A percentile compares a stretch with the other conserved stretches of the same genome.
phyloP scores from a whole-genome alignment of 1,140 invertebrate genomes.

The Gonatopus flavifemur region DNA sequence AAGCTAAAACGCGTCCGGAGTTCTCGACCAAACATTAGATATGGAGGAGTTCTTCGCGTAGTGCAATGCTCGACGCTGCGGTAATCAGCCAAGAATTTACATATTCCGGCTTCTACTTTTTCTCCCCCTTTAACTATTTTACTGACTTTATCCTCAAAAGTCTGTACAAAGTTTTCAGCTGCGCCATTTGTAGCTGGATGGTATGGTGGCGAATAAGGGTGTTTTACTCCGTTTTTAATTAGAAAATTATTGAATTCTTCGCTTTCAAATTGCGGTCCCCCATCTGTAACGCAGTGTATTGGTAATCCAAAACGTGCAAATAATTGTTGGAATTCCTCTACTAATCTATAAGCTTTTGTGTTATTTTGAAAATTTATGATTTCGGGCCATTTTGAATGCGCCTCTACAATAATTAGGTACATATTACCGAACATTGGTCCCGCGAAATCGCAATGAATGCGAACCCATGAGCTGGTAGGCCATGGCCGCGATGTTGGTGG shows the following conservation, averaged over 20 bases:
- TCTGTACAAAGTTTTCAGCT: slow-evolving; percentile 6
- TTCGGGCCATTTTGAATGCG: background rate
- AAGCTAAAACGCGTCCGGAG: background rate
- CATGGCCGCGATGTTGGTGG: background rate
- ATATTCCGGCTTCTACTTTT: background rate
- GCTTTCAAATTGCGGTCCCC: background rate
- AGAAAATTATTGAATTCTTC: slow-evolving; percentile 5
- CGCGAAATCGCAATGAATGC: background rate
- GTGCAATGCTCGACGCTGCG: background rate
- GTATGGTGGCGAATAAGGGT: slow-evolving; percentile 2
- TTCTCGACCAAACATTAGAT: background rate
- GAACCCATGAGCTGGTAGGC: background rate
- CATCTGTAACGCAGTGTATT: background rate
- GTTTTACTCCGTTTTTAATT: slow-evolving; percentile 3
- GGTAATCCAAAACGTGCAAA: background rate
- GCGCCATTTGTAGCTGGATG: too few relatives aligned
- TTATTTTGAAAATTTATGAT: background rate
- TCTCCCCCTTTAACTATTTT: slow-evolving; percentile 9
- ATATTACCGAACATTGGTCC: background rate
- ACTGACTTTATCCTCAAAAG: background rate
- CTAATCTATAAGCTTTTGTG: background rate
- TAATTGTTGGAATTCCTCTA: background rate
- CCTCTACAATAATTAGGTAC: background rate
- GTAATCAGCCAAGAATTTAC: slow-evolving; percentile 1
- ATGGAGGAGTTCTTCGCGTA: background rate